Percentiles rank a stretch among this genome's conserved stretches.
These are phyloP conservation scores for Griposia aprilina DNA, from an alignment of 2,888 invertebrate species.

Conservation along the genomic window DNA sequence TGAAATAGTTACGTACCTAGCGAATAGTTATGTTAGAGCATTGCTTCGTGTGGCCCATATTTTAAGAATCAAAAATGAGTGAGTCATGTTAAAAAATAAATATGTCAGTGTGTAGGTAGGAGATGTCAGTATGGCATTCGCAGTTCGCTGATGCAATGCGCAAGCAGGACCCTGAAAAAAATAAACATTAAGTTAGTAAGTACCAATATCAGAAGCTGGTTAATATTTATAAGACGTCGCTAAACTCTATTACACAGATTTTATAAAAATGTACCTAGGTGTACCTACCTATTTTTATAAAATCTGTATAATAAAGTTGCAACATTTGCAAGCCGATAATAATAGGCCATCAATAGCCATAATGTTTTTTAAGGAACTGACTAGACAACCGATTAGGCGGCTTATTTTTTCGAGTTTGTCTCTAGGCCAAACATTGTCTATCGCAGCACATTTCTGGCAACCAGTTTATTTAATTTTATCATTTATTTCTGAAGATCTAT, in stretches of 20 bases:
- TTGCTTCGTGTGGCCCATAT: not conserved
- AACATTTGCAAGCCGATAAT: not conserved
- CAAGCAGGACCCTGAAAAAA: slow-evolving; percentile 58
- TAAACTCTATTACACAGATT: too few relatives aligned
- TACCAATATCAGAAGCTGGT: not conserved
- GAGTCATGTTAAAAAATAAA: not conserved
- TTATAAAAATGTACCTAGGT: too few relatives aligned
- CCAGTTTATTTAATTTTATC: not conserved
- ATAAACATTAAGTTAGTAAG: slow-evolving; percentile 10
- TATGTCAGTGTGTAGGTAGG: slow-evolving; percentile 3
- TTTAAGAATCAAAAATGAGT: too few relatives aligned
- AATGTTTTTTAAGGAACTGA: slow-evolving; percentile 39
- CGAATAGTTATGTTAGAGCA: not conserved
- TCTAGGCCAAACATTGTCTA: not conserved
- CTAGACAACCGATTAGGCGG: slow-evolving; percentile 56
- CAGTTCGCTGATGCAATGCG: slow-evolving; percentile 39
- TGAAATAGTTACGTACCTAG: not conserved
- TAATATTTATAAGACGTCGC: not conserved
- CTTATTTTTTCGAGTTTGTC: slow-evolving; percentile 33
- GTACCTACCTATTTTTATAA: not conserved
- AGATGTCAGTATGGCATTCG: slow-evolving; percentile 41
- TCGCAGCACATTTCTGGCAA: not conserved
- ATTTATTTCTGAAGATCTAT: not conserved
- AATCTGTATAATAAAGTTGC: not conserved
- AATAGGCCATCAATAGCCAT: not conserved